Evolutionary conservation across 1,140 invertebrate species (phyloP).

Genomic region (Triops longicaudatus): DNA sequence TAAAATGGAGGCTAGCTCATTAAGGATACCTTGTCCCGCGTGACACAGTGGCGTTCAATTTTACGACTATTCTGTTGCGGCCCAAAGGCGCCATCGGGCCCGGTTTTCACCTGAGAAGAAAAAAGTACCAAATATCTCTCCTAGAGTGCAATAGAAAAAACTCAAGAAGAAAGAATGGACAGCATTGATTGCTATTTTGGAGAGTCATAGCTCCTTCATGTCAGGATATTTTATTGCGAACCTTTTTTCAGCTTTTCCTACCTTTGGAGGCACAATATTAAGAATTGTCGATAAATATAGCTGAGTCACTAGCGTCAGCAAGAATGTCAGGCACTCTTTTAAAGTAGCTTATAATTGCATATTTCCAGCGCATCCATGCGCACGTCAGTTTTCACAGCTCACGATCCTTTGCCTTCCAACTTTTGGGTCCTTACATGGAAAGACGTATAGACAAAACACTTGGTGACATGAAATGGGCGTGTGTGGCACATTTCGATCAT

Average conservation of each 20-base stretch:
- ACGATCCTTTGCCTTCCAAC: neutral
- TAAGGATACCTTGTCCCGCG: neutral
- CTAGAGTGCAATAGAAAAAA: neutral
- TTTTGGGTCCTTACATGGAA: neutral
- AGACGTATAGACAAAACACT: neutral
- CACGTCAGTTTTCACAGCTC: neutral
- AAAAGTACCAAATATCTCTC: neutral
- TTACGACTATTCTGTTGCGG: constrained; percentile 1
- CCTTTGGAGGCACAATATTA: neutral
- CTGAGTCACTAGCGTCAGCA: neutral
- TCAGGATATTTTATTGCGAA: neutral
- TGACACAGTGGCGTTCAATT: constrained; percentile 4
- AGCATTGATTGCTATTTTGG: constrained; percentile 3
- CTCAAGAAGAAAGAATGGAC: neutral
- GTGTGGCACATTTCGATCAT: neutral
- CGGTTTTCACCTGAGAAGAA: neutral
- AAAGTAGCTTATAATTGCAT: constrained; percentile 2
- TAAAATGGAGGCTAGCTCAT: neutral
- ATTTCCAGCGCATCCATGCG: neutral
- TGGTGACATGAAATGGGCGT: constrained; percentile 10
- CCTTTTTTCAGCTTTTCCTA: neutral
- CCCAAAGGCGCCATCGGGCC: neutral
- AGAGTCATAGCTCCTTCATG: constrained; percentile 2
- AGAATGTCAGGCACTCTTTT: neutral
- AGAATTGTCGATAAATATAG: neutral